Conservation (phyloP, 2,797 vertebrate genomes). For the Crypturellus tataupa region DNA sequence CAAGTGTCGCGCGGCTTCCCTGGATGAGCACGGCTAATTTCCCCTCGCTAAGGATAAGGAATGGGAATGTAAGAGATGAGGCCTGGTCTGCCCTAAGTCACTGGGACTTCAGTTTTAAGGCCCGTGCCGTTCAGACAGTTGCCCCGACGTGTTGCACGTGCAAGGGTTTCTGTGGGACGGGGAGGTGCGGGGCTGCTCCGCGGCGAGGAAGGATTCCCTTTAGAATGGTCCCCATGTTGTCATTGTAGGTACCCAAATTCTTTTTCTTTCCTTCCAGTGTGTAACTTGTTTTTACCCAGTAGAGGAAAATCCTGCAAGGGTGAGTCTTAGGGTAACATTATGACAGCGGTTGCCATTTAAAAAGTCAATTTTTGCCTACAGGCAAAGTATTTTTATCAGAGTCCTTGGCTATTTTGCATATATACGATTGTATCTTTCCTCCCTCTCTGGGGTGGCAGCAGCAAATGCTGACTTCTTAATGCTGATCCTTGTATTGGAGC, state of each 20-base stretch:
- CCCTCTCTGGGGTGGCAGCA: constrained; percentile 52
- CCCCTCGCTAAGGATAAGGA: neutral
- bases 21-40: neutral
- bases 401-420: constrained; percentile 66
- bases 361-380: constrained; percentile 73
- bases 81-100: neutral
- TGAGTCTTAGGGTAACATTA: constrained; percentile 25
- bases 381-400: constrained; percentile 69
- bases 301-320: constrained; percentile 36
- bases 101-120: neutral
- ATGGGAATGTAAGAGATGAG: neutral
- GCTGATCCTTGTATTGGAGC: neutral
- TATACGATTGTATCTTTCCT: constrained; percentile 43
- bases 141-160: neutral
- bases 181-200: too few species aligned
- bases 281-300: neutral
- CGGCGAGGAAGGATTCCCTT: neutral
- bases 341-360: constrained; percentile 61
- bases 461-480: constrained; percentile 62
- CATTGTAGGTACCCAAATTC: neutral
- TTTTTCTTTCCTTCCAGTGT: neutral
- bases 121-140: neutral
- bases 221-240: accelerated
- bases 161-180: neutral
- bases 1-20: neutral